Evolutionary conservation across 2,113 vertebrate genomes (phyloP).

Genomic region (Thunnus thynnus): DNA sequence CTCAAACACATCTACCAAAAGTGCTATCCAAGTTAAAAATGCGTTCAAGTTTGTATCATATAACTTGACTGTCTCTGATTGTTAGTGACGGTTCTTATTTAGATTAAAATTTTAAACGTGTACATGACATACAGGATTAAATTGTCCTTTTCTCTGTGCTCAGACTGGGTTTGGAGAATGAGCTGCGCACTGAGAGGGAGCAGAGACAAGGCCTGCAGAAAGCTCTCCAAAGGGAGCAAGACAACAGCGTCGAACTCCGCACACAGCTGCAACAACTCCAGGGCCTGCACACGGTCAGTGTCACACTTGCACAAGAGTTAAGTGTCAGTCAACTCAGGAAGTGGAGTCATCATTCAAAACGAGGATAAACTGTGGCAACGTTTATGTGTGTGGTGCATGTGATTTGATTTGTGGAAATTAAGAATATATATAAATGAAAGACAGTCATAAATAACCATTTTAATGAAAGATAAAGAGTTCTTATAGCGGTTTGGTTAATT

Average conservation of each 20-base stretch:
- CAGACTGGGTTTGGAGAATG: slow-evolving; percentile 91
- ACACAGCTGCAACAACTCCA: slow-evolving; percentile 94
- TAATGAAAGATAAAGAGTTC: too few species aligned
- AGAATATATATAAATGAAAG: background rate
- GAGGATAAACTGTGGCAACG: background rate
- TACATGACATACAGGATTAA: too few species aligned
- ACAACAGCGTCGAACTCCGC: slow-evolving; percentile 89
- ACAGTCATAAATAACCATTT: background rate
- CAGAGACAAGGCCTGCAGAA: slow-evolving; percentile 92
- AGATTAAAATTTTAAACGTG: background rate
- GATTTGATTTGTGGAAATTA: background rate
- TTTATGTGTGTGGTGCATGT: background rate
- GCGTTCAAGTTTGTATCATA: too few species aligned
- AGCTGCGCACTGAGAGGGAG: slow-evolving; percentile 92
- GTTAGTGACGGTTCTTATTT: background rate
- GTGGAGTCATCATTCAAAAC: background rate
- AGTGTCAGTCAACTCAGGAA: background rate
- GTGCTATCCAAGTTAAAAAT: too few species aligned
- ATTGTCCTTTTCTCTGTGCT: slow-evolving; percentile 22
- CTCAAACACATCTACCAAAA: too few species aligned
- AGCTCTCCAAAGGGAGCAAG: slow-evolving; percentile 91
- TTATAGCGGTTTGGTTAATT: background rate
- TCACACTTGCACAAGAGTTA: background rate
- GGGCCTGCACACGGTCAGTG: slow-evolving; percentile 87
- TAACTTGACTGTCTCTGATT: too few species aligned